phyloP scores from a whole-genome alignment of 2,113 vertebrate genomes.

The Proteles cristata region DNA sequence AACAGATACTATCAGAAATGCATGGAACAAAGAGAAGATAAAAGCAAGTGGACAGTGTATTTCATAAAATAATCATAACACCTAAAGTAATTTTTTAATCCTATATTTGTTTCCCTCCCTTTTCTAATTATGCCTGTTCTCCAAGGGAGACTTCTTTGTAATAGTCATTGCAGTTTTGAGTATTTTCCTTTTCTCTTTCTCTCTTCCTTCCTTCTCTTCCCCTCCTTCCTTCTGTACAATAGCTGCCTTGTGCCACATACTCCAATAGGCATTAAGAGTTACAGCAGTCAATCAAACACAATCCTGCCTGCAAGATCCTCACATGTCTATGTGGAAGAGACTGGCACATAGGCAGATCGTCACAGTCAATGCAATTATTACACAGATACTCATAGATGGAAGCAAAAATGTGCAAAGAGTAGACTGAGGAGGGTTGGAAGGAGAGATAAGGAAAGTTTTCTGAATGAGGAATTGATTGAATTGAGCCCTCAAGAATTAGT shows the following conservation, averaged over 20 bases:
- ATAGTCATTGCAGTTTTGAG: background rate
- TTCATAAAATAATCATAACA: background rate
- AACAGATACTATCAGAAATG: background rate
- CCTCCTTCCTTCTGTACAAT: background rate
- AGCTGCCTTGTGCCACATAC: background rate
- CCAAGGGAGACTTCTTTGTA: background rate
- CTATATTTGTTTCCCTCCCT: background rate
- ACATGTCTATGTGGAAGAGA: background rate
- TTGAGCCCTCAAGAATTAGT: background rate
- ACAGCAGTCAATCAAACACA: background rate
- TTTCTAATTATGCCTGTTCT: background rate
- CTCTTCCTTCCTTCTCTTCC: too few species aligned
- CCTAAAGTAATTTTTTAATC: background rate
- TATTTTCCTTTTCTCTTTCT: background rate
- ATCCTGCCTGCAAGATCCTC: background rate
- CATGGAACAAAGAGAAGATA: accelerated
- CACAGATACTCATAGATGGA: background rate
- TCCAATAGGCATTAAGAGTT: background rate
- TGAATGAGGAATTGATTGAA: background rate
- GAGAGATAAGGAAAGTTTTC: background rate
- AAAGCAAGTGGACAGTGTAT: background rate
- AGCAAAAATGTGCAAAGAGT: background rate
- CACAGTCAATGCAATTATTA: background rate
- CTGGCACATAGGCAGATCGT: too few species aligned
- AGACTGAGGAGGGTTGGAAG: background rate